A percentile compares a stretch with the other conserved stretches of the same genome.
These are phyloP conservation scores for Cotesia congregata DNA, from an alignment of 2,888 invertebrate species.

Conservation along the genomic window DNA sequence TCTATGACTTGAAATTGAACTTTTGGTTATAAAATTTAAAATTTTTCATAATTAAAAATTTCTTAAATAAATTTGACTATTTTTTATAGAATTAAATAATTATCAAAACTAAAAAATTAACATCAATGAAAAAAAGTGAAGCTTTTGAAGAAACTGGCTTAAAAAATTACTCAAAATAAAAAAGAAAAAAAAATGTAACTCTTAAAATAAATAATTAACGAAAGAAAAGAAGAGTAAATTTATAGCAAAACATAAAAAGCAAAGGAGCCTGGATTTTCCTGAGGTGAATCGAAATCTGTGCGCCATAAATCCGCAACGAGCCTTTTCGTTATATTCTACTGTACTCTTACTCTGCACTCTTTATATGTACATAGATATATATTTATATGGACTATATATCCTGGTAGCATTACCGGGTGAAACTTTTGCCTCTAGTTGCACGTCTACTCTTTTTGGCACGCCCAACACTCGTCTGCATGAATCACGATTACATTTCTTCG, in stretches of 20 bases:
- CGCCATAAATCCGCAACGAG: conserved; percentile 28
- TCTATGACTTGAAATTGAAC: too few relatives aligned
- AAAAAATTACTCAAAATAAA: too few relatives aligned
- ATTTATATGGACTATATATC: neutral
- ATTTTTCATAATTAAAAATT: too few relatives aligned
- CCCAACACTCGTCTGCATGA: conserved; percentile 13
- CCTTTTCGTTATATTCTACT: neutral
- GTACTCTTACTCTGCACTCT: neutral
- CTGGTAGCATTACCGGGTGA: conserved; percentile 10
- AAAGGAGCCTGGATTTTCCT: conserved; percentile 25
- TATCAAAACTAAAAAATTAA: too few relatives aligned
- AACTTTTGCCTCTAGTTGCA: conserved; percentile 5
- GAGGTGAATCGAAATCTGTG: conserved; percentile 30
- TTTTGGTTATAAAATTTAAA: too few relatives aligned
- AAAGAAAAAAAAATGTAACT: neutral
- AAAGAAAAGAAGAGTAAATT: neutral
- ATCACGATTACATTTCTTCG: conserved; percentile 19
- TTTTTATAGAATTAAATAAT: too few relatives aligned
- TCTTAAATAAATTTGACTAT: too few relatives aligned
- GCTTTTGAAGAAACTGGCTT: too few relatives aligned
- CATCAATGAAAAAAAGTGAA: too few relatives aligned
- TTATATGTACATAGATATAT: neutral
- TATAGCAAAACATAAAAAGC: neutral
- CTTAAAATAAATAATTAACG: neutral
- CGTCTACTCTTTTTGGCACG: neutral